A percentile compares a stretch with the other conserved stretches of the same genome.
phyloP scores from a whole-genome alignment of 2,888 invertebrate genomes.

The Watsonalla binaria region DNA sequence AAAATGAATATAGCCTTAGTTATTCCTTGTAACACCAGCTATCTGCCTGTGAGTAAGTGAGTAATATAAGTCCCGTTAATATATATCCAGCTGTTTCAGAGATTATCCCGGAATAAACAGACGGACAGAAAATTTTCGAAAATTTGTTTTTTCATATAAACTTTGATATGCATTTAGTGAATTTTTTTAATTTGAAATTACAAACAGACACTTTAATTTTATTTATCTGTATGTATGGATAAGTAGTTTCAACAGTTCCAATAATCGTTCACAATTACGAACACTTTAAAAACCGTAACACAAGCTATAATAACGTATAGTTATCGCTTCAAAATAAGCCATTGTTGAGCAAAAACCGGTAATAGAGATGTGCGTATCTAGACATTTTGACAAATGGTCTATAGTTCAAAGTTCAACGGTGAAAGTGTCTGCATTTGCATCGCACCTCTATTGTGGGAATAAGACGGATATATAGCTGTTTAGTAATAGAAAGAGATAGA shows the following conservation, averaged over 20 bases:
- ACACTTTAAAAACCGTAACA: background rate
- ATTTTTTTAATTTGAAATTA: no score
- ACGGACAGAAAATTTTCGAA: no score
- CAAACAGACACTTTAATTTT: no score
- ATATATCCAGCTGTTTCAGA: no score
- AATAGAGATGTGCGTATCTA: conserved; percentile 32
- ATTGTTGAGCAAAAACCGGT: background rate
- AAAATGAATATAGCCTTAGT: no score
- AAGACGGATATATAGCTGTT: background rate
- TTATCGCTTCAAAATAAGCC: background rate
- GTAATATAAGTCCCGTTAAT: no score
- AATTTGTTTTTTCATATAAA: no score
- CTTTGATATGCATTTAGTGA: no score
- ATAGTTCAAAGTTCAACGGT: conserved; percentile 39
- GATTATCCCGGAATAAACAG: no score
- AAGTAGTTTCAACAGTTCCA: background rate
- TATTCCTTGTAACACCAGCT: no score
- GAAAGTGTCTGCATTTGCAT: conserved; percentile 60
- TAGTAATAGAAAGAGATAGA: background rate
- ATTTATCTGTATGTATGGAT: no score
- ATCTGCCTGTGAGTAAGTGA: no score
- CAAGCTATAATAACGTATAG: background rate
- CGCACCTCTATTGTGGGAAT: conserved; percentile 12
- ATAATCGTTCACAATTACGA: background rate
- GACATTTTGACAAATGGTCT: conserved; percentile 48